These are phyloP conservation scores for Vespertilio murinus DNA, from an alignment of 2,797 vertebrate genomes.

Conservation along the genomic window DNA sequence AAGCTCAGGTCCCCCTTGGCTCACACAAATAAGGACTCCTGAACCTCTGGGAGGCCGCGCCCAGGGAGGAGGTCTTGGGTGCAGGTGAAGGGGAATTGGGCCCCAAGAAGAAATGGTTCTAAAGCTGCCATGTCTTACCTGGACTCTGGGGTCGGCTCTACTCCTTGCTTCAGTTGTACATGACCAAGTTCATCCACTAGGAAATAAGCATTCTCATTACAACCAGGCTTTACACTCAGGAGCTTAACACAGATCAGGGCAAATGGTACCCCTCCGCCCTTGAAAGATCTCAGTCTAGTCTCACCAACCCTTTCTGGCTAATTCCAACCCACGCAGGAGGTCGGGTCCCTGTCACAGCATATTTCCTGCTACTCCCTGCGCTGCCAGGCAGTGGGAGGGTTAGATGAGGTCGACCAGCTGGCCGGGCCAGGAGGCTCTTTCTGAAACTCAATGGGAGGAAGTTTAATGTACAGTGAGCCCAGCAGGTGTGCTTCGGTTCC, in stretches of 20 bases:
- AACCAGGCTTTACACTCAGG: background rate
- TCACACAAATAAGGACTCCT: background rate
- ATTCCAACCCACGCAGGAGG: background rate
- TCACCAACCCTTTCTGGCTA: background rate
- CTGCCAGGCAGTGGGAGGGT: background rate
- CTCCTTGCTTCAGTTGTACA: conserved; percentile 79
- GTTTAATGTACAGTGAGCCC: conserved; percentile 62
- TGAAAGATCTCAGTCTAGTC: background rate
- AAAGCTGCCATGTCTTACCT: conserved; percentile 74
- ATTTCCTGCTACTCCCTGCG: background rate
- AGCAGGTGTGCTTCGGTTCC: conserved; percentile 54
- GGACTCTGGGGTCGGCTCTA: background rate
- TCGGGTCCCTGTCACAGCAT: background rate
- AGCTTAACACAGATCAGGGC: background rate
- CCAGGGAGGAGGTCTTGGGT: background rate
- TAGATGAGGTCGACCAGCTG: conserved; percentile 31
- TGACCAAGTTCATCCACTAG: conserved; percentile 84
- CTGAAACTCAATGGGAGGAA: conserved; percentile 32
- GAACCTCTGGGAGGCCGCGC: background rate
- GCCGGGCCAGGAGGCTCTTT: conserved; percentile 23
- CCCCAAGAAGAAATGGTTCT: background rate
- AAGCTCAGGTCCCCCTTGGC: background rate
- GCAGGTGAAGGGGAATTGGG: background rate
- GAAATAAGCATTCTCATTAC: conserved; percentile 31
- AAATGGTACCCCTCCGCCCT: background rate